Evolutionary conservation across 2,113 vertebrate species (phyloP).

Genomic region (Lophochroa leadbeateri): DNA sequence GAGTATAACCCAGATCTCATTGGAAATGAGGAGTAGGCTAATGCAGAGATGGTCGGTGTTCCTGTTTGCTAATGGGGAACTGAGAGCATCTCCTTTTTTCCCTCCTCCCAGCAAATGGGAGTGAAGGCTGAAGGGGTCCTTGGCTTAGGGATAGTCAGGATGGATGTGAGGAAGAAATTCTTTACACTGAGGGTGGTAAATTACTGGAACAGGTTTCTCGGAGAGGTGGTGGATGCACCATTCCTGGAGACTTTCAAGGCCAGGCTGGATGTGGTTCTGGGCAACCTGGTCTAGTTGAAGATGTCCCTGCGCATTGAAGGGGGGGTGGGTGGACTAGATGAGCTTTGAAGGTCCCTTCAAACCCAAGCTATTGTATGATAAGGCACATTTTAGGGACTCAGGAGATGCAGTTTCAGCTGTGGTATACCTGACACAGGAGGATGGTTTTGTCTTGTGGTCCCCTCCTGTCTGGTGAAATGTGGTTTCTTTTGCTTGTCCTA

Average conservation of each 20-base stretch:
- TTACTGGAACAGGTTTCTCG: background rate
- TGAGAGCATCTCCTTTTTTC: background rate
- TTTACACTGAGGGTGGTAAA: background rate
- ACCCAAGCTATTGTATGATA: background rate
- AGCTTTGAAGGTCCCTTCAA: background rate
- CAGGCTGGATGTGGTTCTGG: background rate
- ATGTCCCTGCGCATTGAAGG: background rate
- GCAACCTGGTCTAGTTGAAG: background rate
- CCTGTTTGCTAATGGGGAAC: background rate
- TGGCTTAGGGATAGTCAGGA: background rate
- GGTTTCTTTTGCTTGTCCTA: background rate
- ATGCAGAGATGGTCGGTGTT: background rate
- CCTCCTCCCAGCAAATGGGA: background rate
- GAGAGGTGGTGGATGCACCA: background rate
- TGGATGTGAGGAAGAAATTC: background rate
- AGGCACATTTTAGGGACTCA: background rate
- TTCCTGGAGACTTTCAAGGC: background rate
- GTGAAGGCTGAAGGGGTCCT: background rate
- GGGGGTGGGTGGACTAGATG: background rate
- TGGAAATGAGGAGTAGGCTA: background rate
- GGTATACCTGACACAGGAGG: background rate
- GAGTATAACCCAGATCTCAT: background rate
- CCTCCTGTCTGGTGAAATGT: background rate
- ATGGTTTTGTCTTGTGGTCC: fast-evolving
- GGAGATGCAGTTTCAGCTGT: background rate